Evolutionary conservation across 2,113 vertebrate species (phyloP), one percentile per base, ranked within the genome.

Genomic region (Peromyscus californicus): DNA sequence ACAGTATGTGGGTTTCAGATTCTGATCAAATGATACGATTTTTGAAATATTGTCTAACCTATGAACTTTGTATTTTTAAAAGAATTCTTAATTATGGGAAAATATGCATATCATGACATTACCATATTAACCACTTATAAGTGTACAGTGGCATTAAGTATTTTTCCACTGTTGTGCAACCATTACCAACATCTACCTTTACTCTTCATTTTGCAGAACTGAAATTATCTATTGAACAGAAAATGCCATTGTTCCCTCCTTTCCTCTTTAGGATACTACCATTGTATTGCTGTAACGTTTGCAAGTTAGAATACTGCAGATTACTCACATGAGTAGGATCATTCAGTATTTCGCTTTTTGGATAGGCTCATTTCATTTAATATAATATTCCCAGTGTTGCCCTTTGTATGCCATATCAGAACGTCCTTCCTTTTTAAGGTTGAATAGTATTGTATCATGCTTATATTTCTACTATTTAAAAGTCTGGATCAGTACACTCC

Each of bases 381-480:
- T 11, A 19, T 54, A 84, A 33, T 80, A 79, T 79, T 59, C 2
- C 39, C 31, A 67, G n/a, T 39, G 4, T 57, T 54, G 72, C 74
- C 36, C 69, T 70, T 75, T 39, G 72, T 72, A 54, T 70, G 39
- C 2, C 48, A 36, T 90, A 17, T 26, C 15, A 91, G 6, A 89
- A 89, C 75, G 89, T 61, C 24, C 24, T 70, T 90, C 51, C 45
- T 90, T 91, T 86, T 85, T 59, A 96, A 91, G 5, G 3, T 15
- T 89, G 65, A 88, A 39, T 93, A 87, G 65, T 96, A 45, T 48
- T 67, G 2, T 24, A 59, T 1, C 42, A 12, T 93, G 51, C 39
- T 9, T 24, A 4, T 80, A 45, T 91, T 93, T 95, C 31, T 91
- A 8, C 88, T 89, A 54, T 63, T 94, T 75, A 94, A 91, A 94